phyloP scores from a whole-genome alignment of 2,888 invertebrate species.

The Trichogramma dendrolimi region DNA sequence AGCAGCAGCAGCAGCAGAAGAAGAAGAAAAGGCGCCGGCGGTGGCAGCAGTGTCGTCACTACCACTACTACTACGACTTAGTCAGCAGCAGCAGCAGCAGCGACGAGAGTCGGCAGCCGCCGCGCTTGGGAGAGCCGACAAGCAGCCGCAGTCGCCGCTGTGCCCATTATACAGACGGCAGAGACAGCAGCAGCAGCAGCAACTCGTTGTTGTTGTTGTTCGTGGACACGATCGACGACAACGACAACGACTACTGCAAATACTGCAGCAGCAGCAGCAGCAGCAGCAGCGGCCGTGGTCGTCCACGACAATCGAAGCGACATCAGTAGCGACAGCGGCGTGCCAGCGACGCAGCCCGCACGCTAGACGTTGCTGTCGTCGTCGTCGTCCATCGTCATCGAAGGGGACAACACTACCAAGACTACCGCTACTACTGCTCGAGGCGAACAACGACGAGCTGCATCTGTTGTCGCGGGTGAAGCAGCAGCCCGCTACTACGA shows the following conservation, averaged over 20 bases:
- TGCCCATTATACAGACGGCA: not conserved
- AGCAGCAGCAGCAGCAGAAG: not conserved
- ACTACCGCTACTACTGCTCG: no score
- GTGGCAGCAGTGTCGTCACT: not conserved
- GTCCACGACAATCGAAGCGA: not conserved
- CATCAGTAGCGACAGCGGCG: no score
- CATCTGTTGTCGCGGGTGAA: no score
- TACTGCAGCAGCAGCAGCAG: not conserved
- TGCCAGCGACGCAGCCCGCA: no score
- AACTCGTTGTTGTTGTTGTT: not conserved
- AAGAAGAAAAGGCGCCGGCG: not conserved
- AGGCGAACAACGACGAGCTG: no score
- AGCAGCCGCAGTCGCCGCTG: no score
- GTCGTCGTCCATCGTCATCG: no score
- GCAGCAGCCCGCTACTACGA: no score
- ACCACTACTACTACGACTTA: not conserved
- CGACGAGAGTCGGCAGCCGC: not conserved
- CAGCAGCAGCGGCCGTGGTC: not conserved
- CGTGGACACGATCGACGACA: slow-evolving; percentile 2
- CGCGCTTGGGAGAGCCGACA: no score
- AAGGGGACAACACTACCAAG: no score
- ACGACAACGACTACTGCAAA: not conserved
- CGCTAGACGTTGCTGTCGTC: no score
- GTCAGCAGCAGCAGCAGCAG: not conserved
- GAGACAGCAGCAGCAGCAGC: slow-evolving; percentile 1